Evolutionary conservation across 2,888 invertebrate genomes (phyloP), one percentile per base, ranked within the genome.

Genomic region (Catocala fraxini): DNA sequence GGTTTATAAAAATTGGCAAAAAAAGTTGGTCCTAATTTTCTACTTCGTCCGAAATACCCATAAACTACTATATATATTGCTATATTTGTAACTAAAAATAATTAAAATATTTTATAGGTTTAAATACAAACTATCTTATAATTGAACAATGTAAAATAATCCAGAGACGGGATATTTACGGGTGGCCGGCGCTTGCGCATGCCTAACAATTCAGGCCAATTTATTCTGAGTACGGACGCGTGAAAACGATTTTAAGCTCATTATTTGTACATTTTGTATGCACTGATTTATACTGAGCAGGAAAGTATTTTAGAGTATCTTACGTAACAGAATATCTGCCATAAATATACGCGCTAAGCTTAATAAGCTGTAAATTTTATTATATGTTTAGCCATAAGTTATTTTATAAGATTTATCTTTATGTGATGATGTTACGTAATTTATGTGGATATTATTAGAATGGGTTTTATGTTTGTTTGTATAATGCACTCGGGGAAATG

Each of bases 121-220:
- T 0, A 6, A 13, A 63, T 49, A 33, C 41, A 51, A 54, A 46
- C 41, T 34, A n/a, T 43, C 10, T 52, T 52, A 6, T 51, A 46
- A 60, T 34, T 35, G 39, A 65, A 65, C 71, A 56, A 66, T 63
- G 64, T 68, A 61, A 68, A 66, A 68, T 69, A 66, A 73, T 70
- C 63, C 71, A 76, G 69, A 73, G 70, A 70, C 33, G 51, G 48
- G 59, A 64, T 64, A 75, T 73, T 69, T 71, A 72, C 78, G 72
- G 59, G 57, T 39, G 49, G 62, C 47, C 63, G 71, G 64, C 75
- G 77, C 71, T 64, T 51, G 76, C 80, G 80, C 85, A 85, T 86
- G 68, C 83, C 82, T 73, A 75, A 77, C 83, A 88, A 88, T 87
- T 89, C 75, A 84, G 83, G 82, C 78, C 88, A 89, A 87, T 88